A percentile compares a stretch with the other conserved stretches of the same genome.
phyloP scores from a whole-genome alignment of 2,888 invertebrate species.

The Myopa testacea region DNA sequence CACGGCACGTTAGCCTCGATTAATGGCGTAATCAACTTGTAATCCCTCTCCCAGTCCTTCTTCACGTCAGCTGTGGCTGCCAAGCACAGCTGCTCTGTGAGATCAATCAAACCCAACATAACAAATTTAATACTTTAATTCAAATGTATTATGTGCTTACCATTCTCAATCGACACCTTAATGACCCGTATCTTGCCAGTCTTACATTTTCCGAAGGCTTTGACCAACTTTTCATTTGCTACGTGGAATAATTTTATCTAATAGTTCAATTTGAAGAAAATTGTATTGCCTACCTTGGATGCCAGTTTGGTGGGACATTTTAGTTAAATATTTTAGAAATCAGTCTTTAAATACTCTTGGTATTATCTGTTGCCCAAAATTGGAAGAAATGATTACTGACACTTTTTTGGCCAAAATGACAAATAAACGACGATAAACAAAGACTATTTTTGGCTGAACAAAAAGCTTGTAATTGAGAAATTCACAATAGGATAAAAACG shows the following conservation, averaged over 20 bases:
- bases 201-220: conserved; percentile 84
- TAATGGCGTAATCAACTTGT: conserved; percentile 77
- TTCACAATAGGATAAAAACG: too few species aligned
- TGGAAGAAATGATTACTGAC: conserved; percentile 8
- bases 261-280: background rate
- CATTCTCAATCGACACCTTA: conserved; percentile 89
- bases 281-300: conserved; percentile 78
- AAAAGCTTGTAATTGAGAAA: too few species aligned
- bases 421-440: too few species aligned
- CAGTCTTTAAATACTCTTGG: background rate
- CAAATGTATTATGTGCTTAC: conserved; percentile 68
- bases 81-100: conserved; percentile 79
- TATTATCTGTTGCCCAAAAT: too few species aligned
- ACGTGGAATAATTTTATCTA: conserved; percentile 58
- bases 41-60: conserved; percentile 88
- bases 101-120: background rate
- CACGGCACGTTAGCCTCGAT: conserved; percentile 87
- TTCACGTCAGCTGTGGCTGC: conserved; percentile 76
- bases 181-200: conserved; percentile 81
- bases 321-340: conserved; percentile 48
- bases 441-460: too few species aligned
- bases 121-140: background rate
- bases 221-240: conserved; percentile 87
- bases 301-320: conserved; percentile 92
- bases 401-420: background rate